These are phyloP conservation scores for Oreochromis tanganicae DNA, from an alignment of 2,113 vertebrate species.

Conservation along the genomic window DNA sequence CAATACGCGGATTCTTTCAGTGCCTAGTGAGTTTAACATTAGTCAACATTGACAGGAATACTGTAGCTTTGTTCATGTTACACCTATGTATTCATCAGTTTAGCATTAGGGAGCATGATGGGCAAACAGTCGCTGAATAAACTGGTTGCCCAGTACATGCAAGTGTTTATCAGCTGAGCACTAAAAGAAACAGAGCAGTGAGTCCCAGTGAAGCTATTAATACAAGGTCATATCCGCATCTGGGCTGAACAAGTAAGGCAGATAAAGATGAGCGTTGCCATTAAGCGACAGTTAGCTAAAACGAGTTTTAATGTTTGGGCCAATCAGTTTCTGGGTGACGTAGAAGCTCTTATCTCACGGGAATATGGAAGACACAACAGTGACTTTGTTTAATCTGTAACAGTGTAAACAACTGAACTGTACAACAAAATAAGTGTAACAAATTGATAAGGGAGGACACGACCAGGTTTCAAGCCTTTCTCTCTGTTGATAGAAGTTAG, in stretches of 20 bases:
- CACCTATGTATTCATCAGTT: neutral
- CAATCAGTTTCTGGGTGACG: neutral
- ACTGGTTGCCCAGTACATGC: neutral
- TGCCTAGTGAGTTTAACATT: slow-evolving; percentile 4
- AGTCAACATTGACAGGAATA: slow-evolving; percentile 32
- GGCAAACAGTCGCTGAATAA: neutral
- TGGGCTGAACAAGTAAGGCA: neutral
- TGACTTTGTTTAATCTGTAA: neutral
- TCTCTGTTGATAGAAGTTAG: neutral
- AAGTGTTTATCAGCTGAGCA: neutral
- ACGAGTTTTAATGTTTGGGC: neutral
- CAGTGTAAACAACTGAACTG: neutral
- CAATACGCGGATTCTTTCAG: slow-evolving; percentile 13
- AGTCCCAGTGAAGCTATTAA: neutral
- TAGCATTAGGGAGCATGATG: neutral
- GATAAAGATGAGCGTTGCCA: neutral
- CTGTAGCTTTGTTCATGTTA: neutral
- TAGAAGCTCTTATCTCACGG: neutral
- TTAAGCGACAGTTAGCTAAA: neutral
- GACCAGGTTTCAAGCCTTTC: neutral
- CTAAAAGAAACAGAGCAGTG: neutral
- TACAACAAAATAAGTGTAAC: neutral
- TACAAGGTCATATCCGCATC: neutral
- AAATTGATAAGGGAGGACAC: neutral
- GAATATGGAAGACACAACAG: neutral